Evolutionary conservation across 2,113 vertebrate genomes (phyloP).

Genomic region (Mesoclemmys tuberculata): DNA sequence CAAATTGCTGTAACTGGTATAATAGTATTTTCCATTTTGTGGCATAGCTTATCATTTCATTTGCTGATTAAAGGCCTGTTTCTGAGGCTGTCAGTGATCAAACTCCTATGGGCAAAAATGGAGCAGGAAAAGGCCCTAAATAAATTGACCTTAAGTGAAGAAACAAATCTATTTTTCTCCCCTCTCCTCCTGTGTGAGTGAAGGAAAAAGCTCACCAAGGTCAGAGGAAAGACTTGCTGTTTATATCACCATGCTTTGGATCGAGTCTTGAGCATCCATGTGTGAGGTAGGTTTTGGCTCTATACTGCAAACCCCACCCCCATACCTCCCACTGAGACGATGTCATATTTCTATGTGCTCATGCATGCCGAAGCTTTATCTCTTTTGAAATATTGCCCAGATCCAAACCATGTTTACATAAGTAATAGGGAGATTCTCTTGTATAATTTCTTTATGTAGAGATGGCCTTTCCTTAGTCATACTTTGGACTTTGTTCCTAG

Average conservation of each 20-base stretch:
- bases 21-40: constrained; percentile 72
- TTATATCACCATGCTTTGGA: constrained; percentile 34
- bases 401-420: constrained; percentile 79
- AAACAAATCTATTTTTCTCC: constrained; percentile 29
- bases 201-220: constrained; percentile 10
- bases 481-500: constrained; percentile 72
- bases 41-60: constrained; percentile 65
- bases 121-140: constrained; percentile 44
- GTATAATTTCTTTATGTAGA: constrained; percentile 65
- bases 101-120: constrained; percentile 29
- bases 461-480: constrained; percentile 54
- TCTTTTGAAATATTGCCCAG: constrained; percentile 79
- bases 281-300: constrained; percentile 73
- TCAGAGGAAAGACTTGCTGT: constrained; percentile 49
- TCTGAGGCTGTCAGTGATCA: constrained; percentile 42
- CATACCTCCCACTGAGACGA: constrained; percentile 82
- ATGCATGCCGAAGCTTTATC: constrained; percentile 70
- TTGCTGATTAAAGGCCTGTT: constrained; percentile 41
- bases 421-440: constrained; percentile 78
- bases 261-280: neutral
- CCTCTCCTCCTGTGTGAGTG: neutral
- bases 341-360: constrained; percentile 76
- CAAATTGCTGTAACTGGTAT: constrained; percentile 69
- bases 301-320: constrained; percentile 67
- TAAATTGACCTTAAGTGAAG: constrained; percentile 60